Base-by-base conservation (phyloP, 2,797 vertebrate genomes). In the Muraenolepis orangiensis region DNA sequence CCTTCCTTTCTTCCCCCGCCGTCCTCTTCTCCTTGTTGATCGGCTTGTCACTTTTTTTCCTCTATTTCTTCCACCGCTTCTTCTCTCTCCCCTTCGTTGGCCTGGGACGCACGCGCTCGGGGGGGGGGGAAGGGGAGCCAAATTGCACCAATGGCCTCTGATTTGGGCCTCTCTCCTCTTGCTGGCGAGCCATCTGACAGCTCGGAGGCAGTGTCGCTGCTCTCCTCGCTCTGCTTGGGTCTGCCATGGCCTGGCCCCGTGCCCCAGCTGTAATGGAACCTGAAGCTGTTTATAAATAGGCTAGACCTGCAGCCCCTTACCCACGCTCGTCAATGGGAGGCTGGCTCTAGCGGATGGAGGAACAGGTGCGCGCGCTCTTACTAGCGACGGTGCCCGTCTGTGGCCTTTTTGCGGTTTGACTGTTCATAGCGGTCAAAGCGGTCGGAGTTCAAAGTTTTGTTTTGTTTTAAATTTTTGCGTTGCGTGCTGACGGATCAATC, bases 271-370 rank as follows among this genome's bases (percentile, higher is more conserved):
- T 89, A 93, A 91, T 80, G 64, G 82, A 89, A 89, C 86, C 85
- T 85, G 30, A 73, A 26, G 79, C 86, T 88, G 87, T 87, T 74
- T 92, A 91, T 89, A 90, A 91, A 91, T 91, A 91, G 90, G 80
- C 76, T 70, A 8, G 84, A 74, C 81, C 82, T 46, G 79, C 87
- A 85, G n/a, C 82, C 80, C 77, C 71, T 78, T 80, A 83, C 86
- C 86, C 80, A 76, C 83, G 82, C 80, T 90, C 85, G 80, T 92
- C 87, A 89, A 90, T 90, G 87, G 86, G 80, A 87, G 85, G 73
- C 81, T 82, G 81, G 87, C 78, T 86, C 87, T 57, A 2, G 51
- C 51, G 7, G 84, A 77, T 78, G 80, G 79, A 83, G 82, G 80
- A 91, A 89, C 91, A 91, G 89, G 88, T 91, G 89, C 80, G 84